Percentiles rank a stretch among this genome's conserved stretches.
These are phyloP conservation scores for Rotaria macrura DNA, from an alignment of 2,888 invertebrate species.

Conservation along the genomic window DNA sequence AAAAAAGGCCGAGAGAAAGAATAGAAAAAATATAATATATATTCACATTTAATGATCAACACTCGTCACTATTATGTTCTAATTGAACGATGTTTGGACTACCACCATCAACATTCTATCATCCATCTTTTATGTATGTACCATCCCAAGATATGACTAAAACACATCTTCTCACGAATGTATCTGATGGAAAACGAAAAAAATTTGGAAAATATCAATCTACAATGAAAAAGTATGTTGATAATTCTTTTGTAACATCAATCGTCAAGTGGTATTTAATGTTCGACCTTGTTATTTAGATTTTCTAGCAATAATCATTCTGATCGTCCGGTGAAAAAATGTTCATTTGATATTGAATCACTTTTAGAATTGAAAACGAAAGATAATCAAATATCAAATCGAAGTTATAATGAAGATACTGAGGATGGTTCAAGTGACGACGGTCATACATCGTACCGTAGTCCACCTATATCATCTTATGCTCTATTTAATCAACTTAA, in stretches of 20 bases:
- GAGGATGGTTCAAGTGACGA: background rate
- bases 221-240: background rate
- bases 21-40: background rate
- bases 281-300: background rate
- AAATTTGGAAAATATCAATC: background rate
- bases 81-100: constrained; percentile 5
- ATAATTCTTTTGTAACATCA: no score
- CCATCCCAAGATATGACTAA: background rate
- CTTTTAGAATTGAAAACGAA: background rate
- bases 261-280: no score
- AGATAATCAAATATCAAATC: background rate
- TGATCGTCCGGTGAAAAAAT: constrained; percentile 1
- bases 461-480: constrained; percentile 11
- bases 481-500: constrained; percentile 1
- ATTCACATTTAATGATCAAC: constrained; percentile 12
- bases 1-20: background rate
- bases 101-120: background rate
- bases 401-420: background rate
- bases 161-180: background rate
- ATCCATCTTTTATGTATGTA: background rate
- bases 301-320: background rate
- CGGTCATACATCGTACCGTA: constrained; percentile 1
- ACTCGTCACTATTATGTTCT: constrained; percentile 15
- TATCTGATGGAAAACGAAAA: background rate
- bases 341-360: constrained; percentile 15